Percentiles rank a stretch among this genome's conserved stretches.
Conservation (phyloP, 1,140 invertebrate genomes). For the Aphelinus atriplicis region DNA sequence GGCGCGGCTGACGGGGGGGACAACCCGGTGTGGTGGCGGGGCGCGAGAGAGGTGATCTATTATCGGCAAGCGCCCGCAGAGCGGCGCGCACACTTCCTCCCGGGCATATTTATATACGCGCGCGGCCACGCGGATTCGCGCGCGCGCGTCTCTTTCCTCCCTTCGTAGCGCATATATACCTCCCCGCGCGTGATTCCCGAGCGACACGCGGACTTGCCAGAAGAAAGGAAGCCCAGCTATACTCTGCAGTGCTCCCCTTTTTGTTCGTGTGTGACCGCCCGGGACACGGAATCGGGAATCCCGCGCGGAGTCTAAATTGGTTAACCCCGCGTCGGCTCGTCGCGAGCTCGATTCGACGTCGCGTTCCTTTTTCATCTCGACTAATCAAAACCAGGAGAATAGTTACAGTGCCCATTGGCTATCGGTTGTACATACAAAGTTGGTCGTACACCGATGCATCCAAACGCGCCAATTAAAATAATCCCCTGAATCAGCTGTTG, state of each 20-base stretch:
- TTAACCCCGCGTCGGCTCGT: no score
- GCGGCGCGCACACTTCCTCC: constrained; percentile 49
- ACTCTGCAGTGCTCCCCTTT: constrained; percentile 22
- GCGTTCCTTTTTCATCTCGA: no score
- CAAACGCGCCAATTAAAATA: no score
- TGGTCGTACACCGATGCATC: no score
- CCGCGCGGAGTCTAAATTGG: constrained; percentile 1
- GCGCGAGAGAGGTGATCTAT: constrained; percentile 49
- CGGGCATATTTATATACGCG: constrained; percentile 55
- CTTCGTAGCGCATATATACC: no score
- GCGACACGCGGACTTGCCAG: constrained; percentile 28
- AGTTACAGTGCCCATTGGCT: no score
- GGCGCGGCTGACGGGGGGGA: no score
- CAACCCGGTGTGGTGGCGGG: neutral
- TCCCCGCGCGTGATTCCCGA: constrained; percentile 27
- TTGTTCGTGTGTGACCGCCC: neutral
- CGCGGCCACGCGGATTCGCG: constrained; percentile 43
- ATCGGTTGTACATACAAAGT: no score
- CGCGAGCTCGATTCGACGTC: no score
- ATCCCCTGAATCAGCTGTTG: no score
- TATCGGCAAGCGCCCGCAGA: constrained; percentile 44
- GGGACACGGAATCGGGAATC: neutral
- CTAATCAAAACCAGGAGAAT: no score
- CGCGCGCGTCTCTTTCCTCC: neutral
- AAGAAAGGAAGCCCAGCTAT: no score